Conservation (phyloP, 1,140 invertebrate genomes). For the Habropoda laboriosa region DNA sequence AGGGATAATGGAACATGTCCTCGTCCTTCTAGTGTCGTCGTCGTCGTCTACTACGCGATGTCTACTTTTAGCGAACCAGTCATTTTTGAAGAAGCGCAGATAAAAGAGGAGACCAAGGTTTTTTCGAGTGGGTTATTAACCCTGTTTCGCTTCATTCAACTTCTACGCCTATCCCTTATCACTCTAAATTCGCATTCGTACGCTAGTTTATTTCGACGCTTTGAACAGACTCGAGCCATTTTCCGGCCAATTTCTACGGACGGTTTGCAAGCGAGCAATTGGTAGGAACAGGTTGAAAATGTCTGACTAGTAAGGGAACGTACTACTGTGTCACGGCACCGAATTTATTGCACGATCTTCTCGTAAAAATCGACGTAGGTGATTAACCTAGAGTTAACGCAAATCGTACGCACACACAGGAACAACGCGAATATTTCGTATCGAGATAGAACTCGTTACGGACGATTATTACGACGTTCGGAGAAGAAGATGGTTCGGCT, state of each 20-base stretch:
- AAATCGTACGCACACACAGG: too few relatives aligned
- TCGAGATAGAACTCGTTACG: neutral
- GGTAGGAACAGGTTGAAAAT: conserved; percentile 9
- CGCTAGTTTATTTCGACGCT: too few relatives aligned
- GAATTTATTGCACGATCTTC: neutral
- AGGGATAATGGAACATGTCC: conserved; percentile 28
- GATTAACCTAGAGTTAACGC: too few relatives aligned
- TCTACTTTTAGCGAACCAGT: conserved; percentile 17
- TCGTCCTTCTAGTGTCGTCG: neutral
- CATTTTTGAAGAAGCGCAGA: conserved; percentile 23
- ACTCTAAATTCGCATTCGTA: neutral
- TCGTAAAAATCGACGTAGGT: too few relatives aligned
- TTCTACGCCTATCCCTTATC: neutral
- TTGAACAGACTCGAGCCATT: too few relatives aligned
- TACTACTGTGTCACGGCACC: conserved; percentile 64
- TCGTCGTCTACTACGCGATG: too few relatives aligned
- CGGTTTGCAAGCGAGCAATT: neutral
- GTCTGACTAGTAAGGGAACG: conserved; percentile 61
- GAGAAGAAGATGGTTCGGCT: neutral
- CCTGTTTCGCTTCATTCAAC: neutral
- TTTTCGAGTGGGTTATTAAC: conserved; percentile 40
- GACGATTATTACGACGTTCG: neutral
- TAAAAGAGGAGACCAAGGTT: conserved; percentile 1
- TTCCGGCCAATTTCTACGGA: too few relatives aligned
- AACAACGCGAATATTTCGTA: too few relatives aligned